These are phyloP conservation scores for Hemistola chrysoprasaria DNA, from an alignment of 2,888 invertebrate species.

Conservation along the genomic window DNA sequence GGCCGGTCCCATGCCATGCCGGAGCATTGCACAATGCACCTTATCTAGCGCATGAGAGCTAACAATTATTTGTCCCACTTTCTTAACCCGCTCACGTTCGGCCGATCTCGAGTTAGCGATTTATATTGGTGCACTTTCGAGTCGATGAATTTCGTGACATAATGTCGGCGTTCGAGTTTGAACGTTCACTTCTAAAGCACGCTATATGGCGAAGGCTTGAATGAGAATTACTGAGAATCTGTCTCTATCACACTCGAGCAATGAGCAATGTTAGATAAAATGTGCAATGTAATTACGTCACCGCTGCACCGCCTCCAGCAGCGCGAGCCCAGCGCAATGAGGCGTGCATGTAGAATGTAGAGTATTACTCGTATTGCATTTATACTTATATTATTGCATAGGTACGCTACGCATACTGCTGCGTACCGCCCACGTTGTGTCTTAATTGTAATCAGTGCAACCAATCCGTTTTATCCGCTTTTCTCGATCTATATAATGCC, in stretches of 20 bases:
- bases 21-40: slow-evolving; percentile 68
- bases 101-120: slow-evolving; percentile 40
- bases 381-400: no score
- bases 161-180: slow-evolving; percentile 33
- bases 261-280: slow-evolving; percentile 32
- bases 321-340: slow-evolving; percentile 22
- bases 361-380: no score
- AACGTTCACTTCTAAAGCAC: slow-evolving; percentile 23
- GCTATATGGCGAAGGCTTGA: slow-evolving; percentile 20
- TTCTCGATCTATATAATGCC: slow-evolving; percentile 17
- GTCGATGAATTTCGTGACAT: slow-evolving; percentile 51
- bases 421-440: slow-evolving; percentile 39
- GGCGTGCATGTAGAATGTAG: slow-evolving; percentile 36
- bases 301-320: slow-evolving; percentile 41
- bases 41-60: slow-evolving; percentile 67
- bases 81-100: slow-evolving; percentile 44
- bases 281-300: slow-evolving; percentile 55
- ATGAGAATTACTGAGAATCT: slow-evolving; percentile 15
- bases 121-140: slow-evolving; percentile 55
- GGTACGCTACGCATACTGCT: no score
- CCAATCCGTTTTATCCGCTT: slow-evolving; percentile 25
- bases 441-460: slow-evolving; percentile 31
- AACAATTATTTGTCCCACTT: slow-evolving; percentile 70
- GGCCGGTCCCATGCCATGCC: slow-evolving; percentile 56
- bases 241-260: slow-evolving; percentile 34